These are phyloP conservation scores for Alviniconcha strummeri DNA, from an alignment of 2,888 invertebrate species.

Conservation along the genomic window DNA sequence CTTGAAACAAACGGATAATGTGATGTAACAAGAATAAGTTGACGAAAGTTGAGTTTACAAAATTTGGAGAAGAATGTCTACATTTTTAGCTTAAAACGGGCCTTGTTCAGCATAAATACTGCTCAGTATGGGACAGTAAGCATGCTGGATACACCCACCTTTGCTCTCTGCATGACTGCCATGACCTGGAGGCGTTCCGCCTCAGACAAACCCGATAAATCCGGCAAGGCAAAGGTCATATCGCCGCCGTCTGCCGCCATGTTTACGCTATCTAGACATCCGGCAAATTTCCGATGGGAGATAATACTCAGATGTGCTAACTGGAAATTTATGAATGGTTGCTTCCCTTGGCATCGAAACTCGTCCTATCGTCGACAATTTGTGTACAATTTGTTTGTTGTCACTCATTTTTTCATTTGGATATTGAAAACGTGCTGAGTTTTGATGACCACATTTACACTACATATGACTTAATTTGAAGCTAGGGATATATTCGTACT, in stretches of 20 bases:
- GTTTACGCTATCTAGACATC: conserved; percentile 25
- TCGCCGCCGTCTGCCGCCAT: conserved; percentile 40
- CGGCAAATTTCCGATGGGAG: conserved; percentile 4
- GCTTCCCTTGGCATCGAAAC: not conserved
- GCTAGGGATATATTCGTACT: too few relatives aligned
- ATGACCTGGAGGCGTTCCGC: conserved; percentile 64
- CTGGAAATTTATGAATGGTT: not conserved
- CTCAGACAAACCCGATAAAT: conserved; percentile 65
- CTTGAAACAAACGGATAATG: too few relatives aligned
- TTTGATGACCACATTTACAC: too few relatives aligned
- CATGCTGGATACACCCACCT: conserved; percentile 52
- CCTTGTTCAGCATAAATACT: not conserved
- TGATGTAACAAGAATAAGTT: too few relatives aligned
- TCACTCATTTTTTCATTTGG: too few relatives aligned
- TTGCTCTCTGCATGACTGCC: conserved; percentile 66
- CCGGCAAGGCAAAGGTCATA: conserved; percentile 52
- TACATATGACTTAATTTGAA: too few relatives aligned
- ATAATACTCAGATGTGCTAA: not conserved
- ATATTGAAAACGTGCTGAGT: too few relatives aligned
- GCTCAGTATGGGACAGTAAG: not conserved
- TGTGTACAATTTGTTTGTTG: not conserved
- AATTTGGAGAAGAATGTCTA: too few relatives aligned
- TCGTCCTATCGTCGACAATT: not conserved
- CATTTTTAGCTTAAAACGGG: not conserved
- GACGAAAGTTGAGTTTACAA: too few relatives aligned